Evolutionary conservation across 2,888 invertebrate genomes (phyloP), one percentile per base, ranked within the genome.

Genomic region (Cataglyphis altisquamis): DNA sequence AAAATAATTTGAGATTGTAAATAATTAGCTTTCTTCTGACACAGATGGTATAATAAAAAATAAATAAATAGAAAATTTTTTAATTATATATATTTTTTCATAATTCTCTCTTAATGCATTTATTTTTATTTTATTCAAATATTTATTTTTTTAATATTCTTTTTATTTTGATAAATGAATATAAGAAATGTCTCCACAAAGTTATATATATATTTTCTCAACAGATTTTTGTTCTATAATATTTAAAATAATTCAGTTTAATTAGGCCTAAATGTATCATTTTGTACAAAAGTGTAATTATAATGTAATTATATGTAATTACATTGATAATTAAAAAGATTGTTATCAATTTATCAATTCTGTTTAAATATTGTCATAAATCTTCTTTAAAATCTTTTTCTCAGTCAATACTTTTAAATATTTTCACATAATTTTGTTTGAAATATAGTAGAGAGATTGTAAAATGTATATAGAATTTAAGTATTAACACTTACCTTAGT

Each of bases 41-140:
- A 55, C 36, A 62, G 3, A 18, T 29, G n/a, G 8, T 8, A 45
- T n/a, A 15, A 73, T 41, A 21, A 60, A 21, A 73, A n/a, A 75
- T 12, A 48, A 39, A 55, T 45, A 57, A 25, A 25, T 36, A 25
- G 39, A 45, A 9, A 29, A 32, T 63, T 74, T 32, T 63, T 32
- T 74, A 74, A 74, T 64, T 18, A 60, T 12, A 60, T 12, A 29
- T 41, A 9, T 21, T 74, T 39, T 74, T 25, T 74, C 3, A 74
- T 21, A 9, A 15, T 9, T 62, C 9, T 8, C n/a, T 52, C 3
- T 62, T 5, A 12, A n/a, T 52, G 52, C n/a, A 52, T 52, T 45
- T 45, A 18, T 45, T 45, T 45, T 15, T 36, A 36, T 8, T 36
- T 36, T 36, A 36, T 36, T 36, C n/a, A 62, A n/a, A 25, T 60